phyloP scores from a whole-genome alignment of 2,797 vertebrate species.

The Huso huso region DNA sequence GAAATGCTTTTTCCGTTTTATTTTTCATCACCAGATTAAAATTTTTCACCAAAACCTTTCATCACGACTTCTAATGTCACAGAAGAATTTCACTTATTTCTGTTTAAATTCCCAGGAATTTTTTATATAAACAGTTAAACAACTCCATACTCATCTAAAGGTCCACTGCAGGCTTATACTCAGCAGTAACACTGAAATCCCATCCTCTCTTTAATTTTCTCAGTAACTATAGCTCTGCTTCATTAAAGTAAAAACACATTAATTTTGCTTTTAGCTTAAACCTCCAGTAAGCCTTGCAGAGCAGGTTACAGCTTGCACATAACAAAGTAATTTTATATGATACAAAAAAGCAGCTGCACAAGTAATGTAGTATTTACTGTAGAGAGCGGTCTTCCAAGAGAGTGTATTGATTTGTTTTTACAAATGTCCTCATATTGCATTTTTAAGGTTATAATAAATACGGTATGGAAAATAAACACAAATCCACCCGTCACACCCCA shows the following conservation, averaged over 20 bases:
- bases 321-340: not conserved
- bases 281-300: not conserved
- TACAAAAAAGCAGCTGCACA: too few relatives aligned
- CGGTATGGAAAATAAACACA: too few relatives aligned
- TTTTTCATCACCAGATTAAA: not conserved
- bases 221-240: not conserved
- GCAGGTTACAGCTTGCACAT: not conserved
- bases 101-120: not conserved
- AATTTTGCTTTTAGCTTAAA: not conserved
- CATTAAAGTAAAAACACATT: not conserved
- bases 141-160: not conserved
- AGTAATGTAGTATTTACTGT: too few relatives aligned
- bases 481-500: too few relatives aligned
- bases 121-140: constrained; percentile 1
- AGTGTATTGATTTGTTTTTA: too few relatives aligned
- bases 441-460: too few relatives aligned
- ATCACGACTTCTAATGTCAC: not conserved
- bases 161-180: not conserved
- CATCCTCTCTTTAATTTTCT: not conserved
- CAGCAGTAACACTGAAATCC: not conserved
- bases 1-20: too few relatives aligned
- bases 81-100: not conserved
- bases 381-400: too few relatives aligned
- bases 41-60: not conserved
- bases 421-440: too few relatives aligned